Conservation (phyloP, 2,888 invertebrate genomes). For the Folsomia candida region DNA sequence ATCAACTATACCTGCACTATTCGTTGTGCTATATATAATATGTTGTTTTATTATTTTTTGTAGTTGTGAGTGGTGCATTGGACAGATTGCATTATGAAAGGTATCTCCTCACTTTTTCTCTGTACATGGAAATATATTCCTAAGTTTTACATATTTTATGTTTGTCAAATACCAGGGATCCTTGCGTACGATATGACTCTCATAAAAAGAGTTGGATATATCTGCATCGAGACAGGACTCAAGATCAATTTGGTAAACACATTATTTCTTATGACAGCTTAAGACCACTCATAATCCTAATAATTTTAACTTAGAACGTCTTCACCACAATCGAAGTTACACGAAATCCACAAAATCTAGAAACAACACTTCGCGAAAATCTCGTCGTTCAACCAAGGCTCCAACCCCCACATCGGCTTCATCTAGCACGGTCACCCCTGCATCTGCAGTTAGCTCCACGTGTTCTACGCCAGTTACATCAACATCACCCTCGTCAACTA, state of each 20-base stretch:
- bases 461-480: background rate
- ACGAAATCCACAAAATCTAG: constrained; percentile 50
- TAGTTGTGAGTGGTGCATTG: constrained; percentile 82
- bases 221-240: constrained; percentile 70
- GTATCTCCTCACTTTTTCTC: no score
- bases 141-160: background rate
- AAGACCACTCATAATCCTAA: background rate
- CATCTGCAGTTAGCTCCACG: background rate
- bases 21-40: no score
- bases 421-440: background rate
- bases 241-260: constrained; percentile 64
- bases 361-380: constrained; percentile 42
- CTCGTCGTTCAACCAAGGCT: background rate
- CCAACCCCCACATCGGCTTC: constrained; percentile 4
- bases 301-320: constrained; percentile 40
- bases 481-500: no score
- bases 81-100: constrained; percentile 77
- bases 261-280: no score
- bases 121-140: background rate
- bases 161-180: constrained; percentile 74
- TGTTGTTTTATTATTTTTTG: no score
- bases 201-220: constrained; percentile 94
- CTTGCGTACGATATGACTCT: constrained; percentile 89
- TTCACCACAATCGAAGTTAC: constrained; percentile 50
- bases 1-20: no score